A percentile compares a stretch with the other conserved stretches of the same genome.
phyloP scores from a whole-genome alignment of 2,888 invertebrate species.

The Agrotis segetum region DNA sequence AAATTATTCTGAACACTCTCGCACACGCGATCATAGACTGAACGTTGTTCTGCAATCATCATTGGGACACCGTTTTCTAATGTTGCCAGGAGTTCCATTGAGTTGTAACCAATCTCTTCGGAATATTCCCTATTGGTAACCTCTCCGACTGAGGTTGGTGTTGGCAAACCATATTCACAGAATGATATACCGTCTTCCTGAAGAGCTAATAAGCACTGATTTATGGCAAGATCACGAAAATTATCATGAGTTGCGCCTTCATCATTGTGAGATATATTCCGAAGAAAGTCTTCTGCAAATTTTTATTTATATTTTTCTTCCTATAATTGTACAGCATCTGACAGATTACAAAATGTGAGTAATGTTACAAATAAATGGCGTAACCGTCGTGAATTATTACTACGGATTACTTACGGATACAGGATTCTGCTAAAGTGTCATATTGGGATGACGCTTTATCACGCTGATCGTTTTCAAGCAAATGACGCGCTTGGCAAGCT shows the following conservation, averaged over 20 bases:
- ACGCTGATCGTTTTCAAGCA: slow-evolving; percentile 69
- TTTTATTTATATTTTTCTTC: slow-evolving; percentile 26
- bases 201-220: slow-evolving; percentile 33
- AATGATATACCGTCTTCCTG: slow-evolving; percentile 27
- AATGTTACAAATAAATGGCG: slow-evolving; percentile 24
- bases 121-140: too few species aligned
- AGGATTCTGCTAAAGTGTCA: slow-evolving; percentile 59
- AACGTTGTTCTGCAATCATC: not conserved
- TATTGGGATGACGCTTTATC: too few species aligned
- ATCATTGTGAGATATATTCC: slow-evolving; percentile 11
- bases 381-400: slow-evolving; percentile 53
- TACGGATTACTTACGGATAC: too few species aligned
- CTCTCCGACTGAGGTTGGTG: too few species aligned
- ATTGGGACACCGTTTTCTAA: too few species aligned
- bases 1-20: slow-evolving; percentile 41
- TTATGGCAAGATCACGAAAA: slow-evolving; percentile 3
- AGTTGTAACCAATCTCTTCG: too few species aligned
- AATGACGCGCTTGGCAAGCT: slow-evolving; percentile 66
- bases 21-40: slow-evolving; percentile 40
- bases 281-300: slow-evolving; percentile 26
- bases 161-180: slow-evolving; percentile 29
- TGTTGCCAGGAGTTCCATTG: too few species aligned
- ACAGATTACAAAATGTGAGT: slow-evolving; percentile 22
- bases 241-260: slow-evolving; percentile 11
- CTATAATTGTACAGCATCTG: slow-evolving; percentile 22